Percentiles rank a stretch among this genome's conserved stretches.
phyloP scores from a whole-genome alignment of 2,113 vertebrate species.

The Misgurnus anguillicaudatus region DNA sequence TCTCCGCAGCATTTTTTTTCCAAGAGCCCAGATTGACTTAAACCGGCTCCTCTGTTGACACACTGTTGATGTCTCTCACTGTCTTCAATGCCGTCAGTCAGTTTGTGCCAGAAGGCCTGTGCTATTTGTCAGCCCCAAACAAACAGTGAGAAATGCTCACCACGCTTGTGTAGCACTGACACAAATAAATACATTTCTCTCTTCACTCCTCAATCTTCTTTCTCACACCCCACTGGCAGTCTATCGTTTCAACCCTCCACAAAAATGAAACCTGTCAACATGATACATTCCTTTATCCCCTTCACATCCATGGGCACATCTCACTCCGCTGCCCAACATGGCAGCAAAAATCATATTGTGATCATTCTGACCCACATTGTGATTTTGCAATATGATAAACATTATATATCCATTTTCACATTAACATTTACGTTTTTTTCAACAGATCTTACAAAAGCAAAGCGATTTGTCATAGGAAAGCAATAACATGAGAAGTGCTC shows the following conservation, averaged over 20 bases:
- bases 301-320: background rate
- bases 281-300: conserved; percentile 26
- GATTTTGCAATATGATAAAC: too few relatives aligned
- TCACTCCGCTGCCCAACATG: background rate
- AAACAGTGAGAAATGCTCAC: conserved; percentile 40
- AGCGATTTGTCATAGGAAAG: too few relatives aligned
- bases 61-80: conserved; percentile 44
- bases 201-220: conserved; percentile 33
- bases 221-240: conserved; percentile 18
- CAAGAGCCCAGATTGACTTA: conserved; percentile 40
- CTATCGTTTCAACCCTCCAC: conserved; percentile 27
- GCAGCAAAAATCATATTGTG: too few relatives aligned
- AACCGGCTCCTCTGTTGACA: conserved; percentile 45
- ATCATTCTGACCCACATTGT: too few relatives aligned
- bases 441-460: too few relatives aligned
- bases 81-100: conserved; percentile 54
- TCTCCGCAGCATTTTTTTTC: background rate
- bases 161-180: conserved; percentile 44
- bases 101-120: conserved; percentile 41
- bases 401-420: too few relatives aligned
- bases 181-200: conserved; percentile 44
- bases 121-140: conserved; percentile 48
- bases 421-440: too few relatives aligned
- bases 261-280: conserved; percentile 36
- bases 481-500: too few relatives aligned